Percentiles rank a stretch among this genome's conserved stretches.
Conservation (phyloP, 2,888 invertebrate genomes). For the Charanyca ferruginea region DNA sequence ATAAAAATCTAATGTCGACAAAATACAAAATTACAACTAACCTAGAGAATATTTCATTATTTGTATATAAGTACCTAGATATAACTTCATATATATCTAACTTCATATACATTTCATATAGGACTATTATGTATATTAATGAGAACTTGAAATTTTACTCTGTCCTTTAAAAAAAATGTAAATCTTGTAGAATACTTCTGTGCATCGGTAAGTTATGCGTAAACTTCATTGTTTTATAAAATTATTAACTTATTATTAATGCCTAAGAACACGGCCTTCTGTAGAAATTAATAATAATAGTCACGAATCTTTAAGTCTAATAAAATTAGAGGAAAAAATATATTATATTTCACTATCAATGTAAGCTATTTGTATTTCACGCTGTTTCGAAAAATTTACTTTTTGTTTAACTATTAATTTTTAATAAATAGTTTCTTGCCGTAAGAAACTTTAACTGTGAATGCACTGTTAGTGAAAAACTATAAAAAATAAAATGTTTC, state of each 20-base stretch:
- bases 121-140: slow-evolving; percentile 42
- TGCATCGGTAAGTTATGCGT: slow-evolving; percentile 50
- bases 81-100: slow-evolving; percentile 36
- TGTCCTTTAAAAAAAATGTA: slow-evolving; percentile 52
- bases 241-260: slow-evolving; percentile 62
- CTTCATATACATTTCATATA: slow-evolving; percentile 35
- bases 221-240: slow-evolving; percentile 62
- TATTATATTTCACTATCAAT: slow-evolving; percentile 72
- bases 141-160: slow-evolving; percentile 42
- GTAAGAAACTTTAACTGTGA: slow-evolving; percentile 83
- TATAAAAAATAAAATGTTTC: slow-evolving; percentile 87
- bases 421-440: slow-evolving; percentile 74
- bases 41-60: slow-evolving; percentile 38
- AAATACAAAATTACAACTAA: slow-evolving; percentile 5
- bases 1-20: no score
- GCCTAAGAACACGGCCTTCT: slow-evolving; percentile 87
- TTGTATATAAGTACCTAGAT: slow-evolving; percentile 51
- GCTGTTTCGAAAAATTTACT: slow-evolving; percentile 74
- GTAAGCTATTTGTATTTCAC: slow-evolving; percentile 85
- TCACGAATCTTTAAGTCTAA: slow-evolving; percentile 76
- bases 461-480: slow-evolving; percentile 87
- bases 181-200: slow-evolving; percentile 51
- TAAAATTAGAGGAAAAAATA: slow-evolving; percentile 63
- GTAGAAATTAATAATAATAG: slow-evolving; percentile 70
- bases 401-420: slow-evolving; percentile 62